phyloP scores from a whole-genome alignment of 2,113 vertebrate species.

The Nycticryphes semicollaris region DNA sequence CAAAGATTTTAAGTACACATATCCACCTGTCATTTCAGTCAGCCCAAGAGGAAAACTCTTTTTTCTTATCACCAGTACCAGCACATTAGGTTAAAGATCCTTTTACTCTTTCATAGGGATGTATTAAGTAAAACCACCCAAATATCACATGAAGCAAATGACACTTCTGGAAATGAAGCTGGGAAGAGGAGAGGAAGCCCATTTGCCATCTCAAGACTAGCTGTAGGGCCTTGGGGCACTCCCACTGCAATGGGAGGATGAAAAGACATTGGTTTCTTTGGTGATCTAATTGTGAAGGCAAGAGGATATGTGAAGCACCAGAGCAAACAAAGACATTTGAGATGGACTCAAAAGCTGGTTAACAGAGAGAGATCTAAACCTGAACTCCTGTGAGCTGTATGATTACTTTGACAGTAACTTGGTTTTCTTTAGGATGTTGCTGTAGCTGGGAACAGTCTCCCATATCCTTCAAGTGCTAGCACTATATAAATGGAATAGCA shows the following conservation, averaged over 20 bases:
- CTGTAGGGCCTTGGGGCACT: background rate
- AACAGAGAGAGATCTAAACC: background rate
- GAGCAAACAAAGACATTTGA: background rate
- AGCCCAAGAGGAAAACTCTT: background rate
- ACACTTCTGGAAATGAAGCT: background rate
- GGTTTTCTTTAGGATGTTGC: constrained; percentile 39
- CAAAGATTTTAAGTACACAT: background rate
- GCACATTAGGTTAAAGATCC: background rate
- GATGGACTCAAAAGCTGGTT: background rate
- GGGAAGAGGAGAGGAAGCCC: background rate
- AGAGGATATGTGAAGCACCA: background rate
- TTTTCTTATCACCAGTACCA: background rate
- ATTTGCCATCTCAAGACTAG: background rate
- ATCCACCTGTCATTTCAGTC: background rate
- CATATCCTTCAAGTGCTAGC: background rate
- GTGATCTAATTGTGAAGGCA: background rate
- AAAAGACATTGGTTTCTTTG: background rate
- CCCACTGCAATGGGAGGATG: background rate
- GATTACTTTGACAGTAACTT: constrained; percentile 35
- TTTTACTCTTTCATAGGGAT: background rate
- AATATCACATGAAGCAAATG: background rate
- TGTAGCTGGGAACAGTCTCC: constrained; percentile 21
- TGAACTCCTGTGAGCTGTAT: background rate
- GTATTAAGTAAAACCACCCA: background rate
- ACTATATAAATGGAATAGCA: constrained; percentile 48